Evolutionary conservation across 2,797 vertebrate species (phyloP), one percentile per base, ranked within the genome.

Genomic region (Tarsius wallacei): DNA sequence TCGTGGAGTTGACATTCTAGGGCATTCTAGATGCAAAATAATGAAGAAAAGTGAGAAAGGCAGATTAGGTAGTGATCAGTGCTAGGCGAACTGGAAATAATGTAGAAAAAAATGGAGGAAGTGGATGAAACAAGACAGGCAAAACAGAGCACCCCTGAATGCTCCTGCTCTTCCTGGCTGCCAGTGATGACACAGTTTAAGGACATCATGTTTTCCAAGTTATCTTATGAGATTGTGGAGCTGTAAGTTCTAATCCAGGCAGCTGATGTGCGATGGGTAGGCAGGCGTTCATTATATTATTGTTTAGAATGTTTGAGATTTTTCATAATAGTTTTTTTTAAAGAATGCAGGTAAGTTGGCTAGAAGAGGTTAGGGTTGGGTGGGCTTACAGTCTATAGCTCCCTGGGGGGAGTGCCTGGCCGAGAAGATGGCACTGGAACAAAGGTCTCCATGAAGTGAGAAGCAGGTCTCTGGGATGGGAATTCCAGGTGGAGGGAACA

Each of bases 141-240:
- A 59, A 74, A 90, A 47, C 31, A n/a, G 17, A 21, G 51, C 88
- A 5, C 6, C 51, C 70, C 59, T 53, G 36, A 66, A 5, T 42
- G 9, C 28, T 82, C 77, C 77, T 66, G 12, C 12, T 71, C 64
- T 10, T 36, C 22, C 28, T 33, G 2, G 36, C n/a, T 71, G n/a
- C 24, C 36, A 1, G 31, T 81, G 66, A 24, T 14, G 68, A 88
- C 42, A 17, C 63, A 51, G 77, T 77, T 47, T 19, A 87, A 91
- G 59, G 16, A 57, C 74, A n/a, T 42, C 59, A 95, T 71, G 15
- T 91, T 91, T 97, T 94, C 33, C 55, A 80, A 90, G 42, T 77
- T 36, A 90, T 49, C 53, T 84, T 66, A 49, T 4, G 64, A 28
- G 64, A 7, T 68, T 84, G 21, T 87, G 15, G 42, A 90, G 51